Conservation (phyloP, 2,888 invertebrate species). For the Opisthograptis luteolata region DNA sequence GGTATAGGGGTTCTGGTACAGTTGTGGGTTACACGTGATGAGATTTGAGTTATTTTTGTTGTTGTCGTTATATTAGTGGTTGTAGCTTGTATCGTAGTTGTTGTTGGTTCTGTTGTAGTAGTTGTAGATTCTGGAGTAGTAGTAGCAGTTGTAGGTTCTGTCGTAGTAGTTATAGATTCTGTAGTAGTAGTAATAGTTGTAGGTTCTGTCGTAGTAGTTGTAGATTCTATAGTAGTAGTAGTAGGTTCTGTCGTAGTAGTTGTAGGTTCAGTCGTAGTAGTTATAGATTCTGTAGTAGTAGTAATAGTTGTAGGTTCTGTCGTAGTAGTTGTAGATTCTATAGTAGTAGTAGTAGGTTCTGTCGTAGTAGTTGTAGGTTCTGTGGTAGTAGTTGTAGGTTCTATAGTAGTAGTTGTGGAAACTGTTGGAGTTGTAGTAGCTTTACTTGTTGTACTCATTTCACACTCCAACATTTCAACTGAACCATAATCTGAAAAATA, state of each 20-base stretch:
- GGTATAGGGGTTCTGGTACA: neutral
- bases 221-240: constrained; percentile 5
- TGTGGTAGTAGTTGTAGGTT: neutral
- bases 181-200: constrained; percentile 22
- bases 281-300: constrained; percentile 6
- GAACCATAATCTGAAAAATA: constrained; percentile 34
- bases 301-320: constrained; percentile 4
- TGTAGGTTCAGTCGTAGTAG: constrained; percentile 24
- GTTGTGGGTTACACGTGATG: neutral
- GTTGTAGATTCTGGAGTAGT: constrained; percentile 22
- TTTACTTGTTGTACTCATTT: constrained; percentile 3
- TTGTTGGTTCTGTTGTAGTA: constrained; percentile 9
- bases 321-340: neutral
- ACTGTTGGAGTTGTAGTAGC: neutral
- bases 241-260: constrained; percentile 12
- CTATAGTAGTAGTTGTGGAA: constrained; percentile 11
- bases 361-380: neutral
- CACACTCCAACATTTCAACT: constrained; percentile 18
- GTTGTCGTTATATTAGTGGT: constrained; percentile 17
- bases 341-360: neutral
- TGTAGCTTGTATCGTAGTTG: constrained; percentile 15
- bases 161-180: constrained; percentile 19
- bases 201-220: constrained; percentile 3
- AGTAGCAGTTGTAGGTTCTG: constrained; percentile 10
- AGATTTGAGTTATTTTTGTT: too few relatives aligned